phyloP scores from a whole-genome alignment of 2,888 invertebrate species.

The Torymus aiolomorphi region DNA sequence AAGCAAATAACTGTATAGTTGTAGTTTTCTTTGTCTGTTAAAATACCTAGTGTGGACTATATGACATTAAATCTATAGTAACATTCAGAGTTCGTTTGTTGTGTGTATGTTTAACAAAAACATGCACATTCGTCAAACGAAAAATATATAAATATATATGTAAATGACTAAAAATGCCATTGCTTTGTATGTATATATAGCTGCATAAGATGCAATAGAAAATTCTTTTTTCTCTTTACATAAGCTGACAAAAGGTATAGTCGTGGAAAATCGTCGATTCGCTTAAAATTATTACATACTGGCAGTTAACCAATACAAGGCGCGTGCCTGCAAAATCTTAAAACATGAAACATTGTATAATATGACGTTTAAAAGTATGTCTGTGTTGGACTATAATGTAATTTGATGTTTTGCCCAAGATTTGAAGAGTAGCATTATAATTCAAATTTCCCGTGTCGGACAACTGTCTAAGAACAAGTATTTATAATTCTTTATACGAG shows the following conservation, averaged over 20 bases:
- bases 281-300: conserved; percentile 27
- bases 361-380: conserved; percentile 1
- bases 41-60: neutral
- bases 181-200: neutral
- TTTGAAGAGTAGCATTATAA: too few relatives aligned
- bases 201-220: neutral
- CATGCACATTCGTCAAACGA: conserved; percentile 53
- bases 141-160: conserved; percentile 10
- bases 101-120: conserved; percentile 43
- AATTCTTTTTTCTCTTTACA: neutral
- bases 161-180: neutral
- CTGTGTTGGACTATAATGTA: too few relatives aligned
- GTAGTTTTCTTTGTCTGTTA: neutral
- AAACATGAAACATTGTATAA: conserved; percentile 19
- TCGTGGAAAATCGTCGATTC: conserved; percentile 5
- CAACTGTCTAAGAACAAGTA: too few relatives aligned
- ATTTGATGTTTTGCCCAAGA: neutral
- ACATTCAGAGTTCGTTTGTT: conserved; percentile 17
- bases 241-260: neutral
- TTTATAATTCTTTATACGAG: too few relatives aligned
- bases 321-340: conserved; percentile 26
- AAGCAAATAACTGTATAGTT: too few relatives aligned
- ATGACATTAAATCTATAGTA: neutral
- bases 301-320: conserved; percentile 31
- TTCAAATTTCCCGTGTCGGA: too few relatives aligned